These are phyloP conservation scores for Cyphomyrus plagiostoma DNA, from an alignment of 2,113 vertebrate species.

Conservation along the genomic window DNA sequence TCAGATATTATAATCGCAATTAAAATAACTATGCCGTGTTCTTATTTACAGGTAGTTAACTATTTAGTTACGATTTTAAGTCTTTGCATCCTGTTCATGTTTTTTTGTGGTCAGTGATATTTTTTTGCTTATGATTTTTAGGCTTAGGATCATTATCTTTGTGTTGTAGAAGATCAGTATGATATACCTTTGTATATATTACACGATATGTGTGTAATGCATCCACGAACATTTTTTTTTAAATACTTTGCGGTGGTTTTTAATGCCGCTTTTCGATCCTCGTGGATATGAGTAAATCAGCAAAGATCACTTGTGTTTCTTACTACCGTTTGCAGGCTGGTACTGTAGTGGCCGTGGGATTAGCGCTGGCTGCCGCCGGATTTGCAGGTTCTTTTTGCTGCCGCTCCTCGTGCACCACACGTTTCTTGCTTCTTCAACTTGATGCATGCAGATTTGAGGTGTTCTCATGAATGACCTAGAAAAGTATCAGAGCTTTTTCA, in stretches of 20 bases:
- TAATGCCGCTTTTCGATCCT: background rate
- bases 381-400: constrained; percentile 73
- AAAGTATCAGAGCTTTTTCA: background rate
- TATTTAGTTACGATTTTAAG: background rate
- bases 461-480: constrained; percentile 16
- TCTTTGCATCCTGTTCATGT: background rate
- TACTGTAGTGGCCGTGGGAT: constrained; percentile 80
- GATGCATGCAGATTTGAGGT: background rate
- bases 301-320: background rate
- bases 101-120: background rate
- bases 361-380: constrained; percentile 85
- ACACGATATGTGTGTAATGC: background rate
- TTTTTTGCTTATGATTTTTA: background rate
- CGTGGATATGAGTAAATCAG: background rate
- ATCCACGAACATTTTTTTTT: background rate
- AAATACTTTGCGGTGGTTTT: background rate
- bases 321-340: constrained; percentile 61
- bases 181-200: background rate
- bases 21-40: constrained; percentile 42
- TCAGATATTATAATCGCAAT: background rate
- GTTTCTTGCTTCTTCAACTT: constrained; percentile 27
- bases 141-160: background rate
- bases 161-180: background rate
- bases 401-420: background rate
- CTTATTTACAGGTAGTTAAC: constrained; percentile 18